A percentile compares a stretch with the other conserved stretches of the same genome.
Conservation (phyloP, 2,888 invertebrate genomes). For the Mylabris sibirica region DNA sequence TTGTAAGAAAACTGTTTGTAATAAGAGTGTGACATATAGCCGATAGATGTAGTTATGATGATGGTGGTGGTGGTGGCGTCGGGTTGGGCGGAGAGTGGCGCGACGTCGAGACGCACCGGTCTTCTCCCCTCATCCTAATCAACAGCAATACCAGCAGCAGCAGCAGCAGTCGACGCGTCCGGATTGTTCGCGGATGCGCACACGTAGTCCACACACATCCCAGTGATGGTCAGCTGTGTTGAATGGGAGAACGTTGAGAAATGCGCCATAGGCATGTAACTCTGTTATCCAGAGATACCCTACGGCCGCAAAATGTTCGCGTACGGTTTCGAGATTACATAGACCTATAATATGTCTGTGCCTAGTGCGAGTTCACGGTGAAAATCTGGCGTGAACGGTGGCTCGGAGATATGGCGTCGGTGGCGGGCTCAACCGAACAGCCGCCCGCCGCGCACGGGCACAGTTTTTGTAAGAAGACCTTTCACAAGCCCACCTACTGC, state of each 20-base stretch:
- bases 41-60: slow-evolving; percentile 24
- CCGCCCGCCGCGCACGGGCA: slow-evolving; percentile 82
- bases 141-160: slow-evolving; percentile 33
- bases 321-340: slow-evolving; percentile 68
- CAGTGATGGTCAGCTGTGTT: slow-evolving; percentile 59
- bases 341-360: slow-evolving; percentile 65
- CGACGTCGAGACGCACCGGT: slow-evolving; percentile 45
- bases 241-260: slow-evolving; percentile 52
- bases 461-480: slow-evolving; percentile 99
- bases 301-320: slow-evolving; percentile 65
- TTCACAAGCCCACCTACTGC: slow-evolving; percentile 99
- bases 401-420: slow-evolving; percentile 69
- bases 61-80: slow-evolving; percentile 17
- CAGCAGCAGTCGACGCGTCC: slow-evolving; percentile 49
- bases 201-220: slow-evolving; percentile 45
- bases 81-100: slow-evolving; percentile 48
- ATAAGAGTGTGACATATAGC: background rate
- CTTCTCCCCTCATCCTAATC: background rate
- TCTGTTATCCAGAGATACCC: slow-evolving; percentile 56
- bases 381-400: slow-evolving; percentile 70
- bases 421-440: slow-evolving; percentile 60
- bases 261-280: slow-evolving; percentile 60
- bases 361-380: slow-evolving; percentile 65
- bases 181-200: slow-evolving; percentile 52
- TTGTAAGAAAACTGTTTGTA: background rate